A percentile compares a stretch with the other conserved stretches of the same genome.
Evolutionary conservation across 1,140 invertebrate genomes (phyloP).

Genomic region (Drosophila teissieri): DNA sequence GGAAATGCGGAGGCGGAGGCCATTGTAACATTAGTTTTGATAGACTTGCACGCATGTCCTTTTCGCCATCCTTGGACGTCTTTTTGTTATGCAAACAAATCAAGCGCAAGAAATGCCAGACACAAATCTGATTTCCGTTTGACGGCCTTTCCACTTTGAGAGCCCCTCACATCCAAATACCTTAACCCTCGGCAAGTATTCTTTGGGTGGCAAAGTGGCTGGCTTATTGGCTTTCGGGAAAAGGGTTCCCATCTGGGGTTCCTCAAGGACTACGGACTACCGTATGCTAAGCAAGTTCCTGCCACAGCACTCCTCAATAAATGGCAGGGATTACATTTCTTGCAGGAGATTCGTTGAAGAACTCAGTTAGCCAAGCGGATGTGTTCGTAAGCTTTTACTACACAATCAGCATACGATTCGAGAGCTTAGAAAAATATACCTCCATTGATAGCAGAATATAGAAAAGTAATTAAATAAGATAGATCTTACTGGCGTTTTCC

Average conservation of each 20-base stretch:
- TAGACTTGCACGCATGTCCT: conserved; percentile 72
- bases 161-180: conserved; percentile 12
- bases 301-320: not conserved
- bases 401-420: too few species aligned
- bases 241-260: conserved; percentile 18
- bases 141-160: conserved; percentile 23
- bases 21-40: conserved; percentile 68
- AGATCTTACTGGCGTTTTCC: too few species aligned
- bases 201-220: conserved; percentile 57
- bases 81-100: conserved; percentile 70
- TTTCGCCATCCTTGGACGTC: conserved; percentile 28
- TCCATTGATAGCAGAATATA: too few species aligned
- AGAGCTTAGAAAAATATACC: too few species aligned
- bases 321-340: not conserved
- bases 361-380: too few species aligned
- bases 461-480: too few species aligned
- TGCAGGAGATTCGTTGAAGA: not conserved
- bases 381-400: too few species aligned
- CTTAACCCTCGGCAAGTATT: conserved; percentile 5
- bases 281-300: not conserved
- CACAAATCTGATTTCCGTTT: conserved; percentile 78
- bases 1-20: not conserved
- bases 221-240: conserved; percentile 57
- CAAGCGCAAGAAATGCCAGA: conserved; percentile 54
- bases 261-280: not conserved